Evolutionary conservation across 2,888 invertebrate species (phyloP).

Genomic region (Calameuta idolon): DNA sequence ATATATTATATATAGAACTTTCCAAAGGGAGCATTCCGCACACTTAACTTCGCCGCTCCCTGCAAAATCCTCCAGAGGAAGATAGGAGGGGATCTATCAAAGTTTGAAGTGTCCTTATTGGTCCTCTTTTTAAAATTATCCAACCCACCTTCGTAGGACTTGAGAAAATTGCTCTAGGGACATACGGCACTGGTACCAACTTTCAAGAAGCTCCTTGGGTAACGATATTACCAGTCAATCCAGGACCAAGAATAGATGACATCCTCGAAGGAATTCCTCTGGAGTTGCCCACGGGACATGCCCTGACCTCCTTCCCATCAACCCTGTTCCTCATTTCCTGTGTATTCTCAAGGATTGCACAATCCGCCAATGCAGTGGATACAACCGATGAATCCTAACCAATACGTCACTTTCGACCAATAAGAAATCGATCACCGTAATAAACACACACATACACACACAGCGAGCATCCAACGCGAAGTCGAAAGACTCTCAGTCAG

Average conservation of each 20-base stretch:
- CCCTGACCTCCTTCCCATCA: slow-evolving; percentile 11
- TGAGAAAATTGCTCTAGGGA: not conserved
- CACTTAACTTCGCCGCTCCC: not conserved
- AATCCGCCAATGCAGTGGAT: not conserved
- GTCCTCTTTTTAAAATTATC: not conserved
- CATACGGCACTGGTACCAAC: not conserved
- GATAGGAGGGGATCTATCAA: not conserved
- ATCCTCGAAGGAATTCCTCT: not conserved
- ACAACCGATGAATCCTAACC: not conserved
- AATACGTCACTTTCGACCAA: not conserved
- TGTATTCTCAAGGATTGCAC: not conserved
- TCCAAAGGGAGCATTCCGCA: not conserved
- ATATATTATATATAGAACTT: not conserved
- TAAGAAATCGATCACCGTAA: not conserved
- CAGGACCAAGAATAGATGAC: slow-evolving; percentile 41
- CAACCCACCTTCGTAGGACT: not conserved
- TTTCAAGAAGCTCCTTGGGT: slow-evolving; percentile 17
- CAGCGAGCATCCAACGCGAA: not conserved
- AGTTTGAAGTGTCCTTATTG: not conserved
- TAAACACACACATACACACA: not conserved
- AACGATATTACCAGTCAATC: slow-evolving; percentile 51
- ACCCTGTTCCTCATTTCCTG: slow-evolving; percentile 8
- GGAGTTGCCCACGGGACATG: not conserved
- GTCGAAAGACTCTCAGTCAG: not conserved
- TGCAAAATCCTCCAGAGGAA: not conserved